Evolutionary conservation across 2,113 vertebrate species (phyloP).

Genomic region (Corythoichthys haematopterus): DNA sequence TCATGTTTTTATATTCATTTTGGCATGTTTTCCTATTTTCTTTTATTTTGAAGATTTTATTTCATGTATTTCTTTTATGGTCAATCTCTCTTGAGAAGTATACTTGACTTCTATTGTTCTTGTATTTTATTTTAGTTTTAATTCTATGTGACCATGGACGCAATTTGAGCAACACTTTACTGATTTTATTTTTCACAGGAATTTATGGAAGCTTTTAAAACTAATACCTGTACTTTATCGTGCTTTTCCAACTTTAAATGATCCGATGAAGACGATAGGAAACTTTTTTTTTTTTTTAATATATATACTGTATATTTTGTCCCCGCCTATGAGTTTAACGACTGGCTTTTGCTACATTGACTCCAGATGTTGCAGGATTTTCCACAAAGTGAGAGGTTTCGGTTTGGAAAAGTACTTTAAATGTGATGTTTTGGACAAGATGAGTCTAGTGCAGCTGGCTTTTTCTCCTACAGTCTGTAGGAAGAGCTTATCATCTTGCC

Average conservation of each 20-base stretch:
- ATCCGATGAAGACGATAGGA: conserved; percentile 29
- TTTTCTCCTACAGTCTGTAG: conserved; percentile 25
- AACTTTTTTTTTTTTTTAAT: conserved; percentile 8
- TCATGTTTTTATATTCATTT: too few relatives aligned
- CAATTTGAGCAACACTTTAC: too few relatives aligned
- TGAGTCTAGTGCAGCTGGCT: conserved; percentile 54
- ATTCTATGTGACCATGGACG: too few relatives aligned
- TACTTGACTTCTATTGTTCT: too few relatives aligned
- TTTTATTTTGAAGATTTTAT: too few relatives aligned
- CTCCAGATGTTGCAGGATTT: conserved; percentile 59
- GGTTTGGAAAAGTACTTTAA: conserved; percentile 29
- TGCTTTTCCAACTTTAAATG: conserved; percentile 1
- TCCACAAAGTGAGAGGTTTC: conserved; percentile 37
- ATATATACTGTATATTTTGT: neutral
- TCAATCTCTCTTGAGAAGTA: too few relatives aligned
- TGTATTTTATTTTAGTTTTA: too few relatives aligned
- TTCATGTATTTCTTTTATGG: too few relatives aligned
- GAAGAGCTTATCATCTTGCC: conserved; percentile 35
- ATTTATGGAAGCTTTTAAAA: neutral
- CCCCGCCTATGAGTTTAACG: conserved; percentile 33
- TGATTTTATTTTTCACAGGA: neutral
- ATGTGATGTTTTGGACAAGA: conserved; percentile 51
- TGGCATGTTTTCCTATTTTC: too few relatives aligned
- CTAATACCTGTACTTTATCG: neutral
- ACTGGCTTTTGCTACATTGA: conserved; percentile 38